Percentiles rank a stretch among this genome's conserved stretches.
Conservation (phyloP, 64 coral and sea anemone species). For the Acropora yongei region DNA sequence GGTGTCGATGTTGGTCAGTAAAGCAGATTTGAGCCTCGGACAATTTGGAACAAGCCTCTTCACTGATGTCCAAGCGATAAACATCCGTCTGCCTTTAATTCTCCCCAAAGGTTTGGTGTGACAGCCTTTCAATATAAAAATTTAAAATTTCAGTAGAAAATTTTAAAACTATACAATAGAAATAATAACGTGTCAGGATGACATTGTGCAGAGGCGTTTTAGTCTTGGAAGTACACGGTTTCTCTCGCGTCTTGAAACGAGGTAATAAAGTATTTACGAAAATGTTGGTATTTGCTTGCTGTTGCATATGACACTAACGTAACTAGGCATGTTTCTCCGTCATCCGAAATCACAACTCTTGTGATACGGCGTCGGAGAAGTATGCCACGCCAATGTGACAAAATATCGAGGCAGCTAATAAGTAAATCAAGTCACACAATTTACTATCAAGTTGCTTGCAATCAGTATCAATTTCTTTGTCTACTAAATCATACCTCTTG, state of each 20-base stretch:
- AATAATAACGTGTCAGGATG: background rate
- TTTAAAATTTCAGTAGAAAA: too few relatives aligned
- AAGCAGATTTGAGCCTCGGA: conserved; percentile 37
- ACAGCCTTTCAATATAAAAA: too few relatives aligned
- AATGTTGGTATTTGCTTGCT: background rate
- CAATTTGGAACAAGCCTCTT: conserved; percentile 55
- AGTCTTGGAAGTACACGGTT: background rate
- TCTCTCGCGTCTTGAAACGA: background rate
- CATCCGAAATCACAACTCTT: background rate
- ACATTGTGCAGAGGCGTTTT: background rate
- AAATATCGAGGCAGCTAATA: too few relatives aligned
- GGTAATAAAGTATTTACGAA: background rate
- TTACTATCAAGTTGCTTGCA: too few relatives aligned
- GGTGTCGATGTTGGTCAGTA: conserved; percentile 49
- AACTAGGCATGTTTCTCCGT: background rate
- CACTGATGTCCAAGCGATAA: conserved; percentile 26
- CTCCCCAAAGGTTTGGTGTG: conserved; percentile 33
- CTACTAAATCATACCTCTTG: background rate
- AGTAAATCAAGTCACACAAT: too few relatives aligned
- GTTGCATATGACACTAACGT: background rate
- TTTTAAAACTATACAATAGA: too few relatives aligned
- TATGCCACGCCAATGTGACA: too few relatives aligned
- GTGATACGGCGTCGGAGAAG: background rate
- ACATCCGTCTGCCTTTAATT: conserved; percentile 35
- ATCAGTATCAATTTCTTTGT: too few relatives aligned